Evolutionary conservation across 2,888 invertebrate genomes (phyloP), one percentile per base, ranked within the genome.

Genomic region (Pycnomerus fuliginosus): DNA sequence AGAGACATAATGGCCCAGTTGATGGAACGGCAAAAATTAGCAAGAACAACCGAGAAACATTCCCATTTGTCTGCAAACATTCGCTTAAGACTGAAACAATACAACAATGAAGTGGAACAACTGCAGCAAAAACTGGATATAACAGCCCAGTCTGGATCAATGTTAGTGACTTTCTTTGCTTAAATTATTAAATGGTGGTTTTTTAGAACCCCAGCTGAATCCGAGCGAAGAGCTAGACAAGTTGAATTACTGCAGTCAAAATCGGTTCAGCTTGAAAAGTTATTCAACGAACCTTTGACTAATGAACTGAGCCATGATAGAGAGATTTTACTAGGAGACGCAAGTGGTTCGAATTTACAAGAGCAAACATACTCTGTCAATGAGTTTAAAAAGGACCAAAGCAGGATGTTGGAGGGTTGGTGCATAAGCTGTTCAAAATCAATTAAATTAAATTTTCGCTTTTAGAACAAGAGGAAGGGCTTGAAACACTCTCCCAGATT

Each of bases 401-500:
- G 11, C 11, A 8, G 5, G 10, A 7, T 4, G 8, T 25, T 25
- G 25, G 25, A 7, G 5, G 3, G 8, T 8, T 10, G 11, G 3
- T 25, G 8, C 25, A 25, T 7, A 25, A 20, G n/a, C n/a, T n/a
- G n/a, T n/a, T n/a, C n/a, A n/a, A n/a, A n/a, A n/a, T n/a, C n/a
- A n/a, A n/a, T n/a, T n/a, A n/a, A n/a, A n/a, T n/a, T n/a, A n/a
- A 20, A 20, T 7, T 20, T 20, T 5, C 5, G 20, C 15, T 72
- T 71, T 35, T 64, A 82, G 84, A 86, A 50, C 90, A 91, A 76
- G 86, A 91, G 61, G 72, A 76, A 50, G 89, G 89, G 0, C 71
- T 91, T 16, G 88, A 90, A 45, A 81, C 78, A 36, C 72, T 90
- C 29, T 83, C 86, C 1, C 79, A 83, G 64, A 84, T 87, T 3